Percentiles rank a stretch among this genome's conserved stretches.
Conservation (phyloP, 1,140 invertebrate genomes). For the Apocrypta bakeri region DNA sequence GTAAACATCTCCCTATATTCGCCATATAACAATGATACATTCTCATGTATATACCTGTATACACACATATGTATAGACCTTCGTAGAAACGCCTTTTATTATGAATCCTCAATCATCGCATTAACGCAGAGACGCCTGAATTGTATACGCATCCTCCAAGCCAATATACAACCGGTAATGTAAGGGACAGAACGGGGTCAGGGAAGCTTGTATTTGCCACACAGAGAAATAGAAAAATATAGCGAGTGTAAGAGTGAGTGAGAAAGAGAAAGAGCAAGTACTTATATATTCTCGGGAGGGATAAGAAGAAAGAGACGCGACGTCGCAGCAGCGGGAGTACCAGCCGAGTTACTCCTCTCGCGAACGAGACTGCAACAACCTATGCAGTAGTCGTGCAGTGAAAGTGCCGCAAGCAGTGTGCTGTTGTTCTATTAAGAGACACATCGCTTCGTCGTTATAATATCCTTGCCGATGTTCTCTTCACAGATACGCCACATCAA, state of each 20-base stretch:
- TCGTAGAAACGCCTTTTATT: too few relatives aligned
- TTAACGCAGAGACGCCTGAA: too few relatives aligned
- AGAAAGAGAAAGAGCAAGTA: not conserved
- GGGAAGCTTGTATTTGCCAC: not conserved
- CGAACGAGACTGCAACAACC: not conserved
- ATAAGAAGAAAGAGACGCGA: not conserved
- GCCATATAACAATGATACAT: too few relatives aligned
- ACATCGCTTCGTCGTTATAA: slow-evolving; percentile 52
- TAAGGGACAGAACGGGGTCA: not conserved
- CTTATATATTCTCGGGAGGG: too few relatives aligned
- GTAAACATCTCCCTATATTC: too few relatives aligned
- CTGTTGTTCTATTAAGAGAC: not conserved
- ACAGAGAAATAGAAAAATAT: not conserved
- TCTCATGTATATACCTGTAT: too few relatives aligned
- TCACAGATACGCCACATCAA: too few relatives aligned
- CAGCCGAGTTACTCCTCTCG: not conserved
- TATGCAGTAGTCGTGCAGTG: slow-evolving; percentile 3
- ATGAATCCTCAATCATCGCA: too few relatives aligned
- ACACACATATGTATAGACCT: too few relatives aligned
- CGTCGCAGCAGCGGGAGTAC: not conserved
- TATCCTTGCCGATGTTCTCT: slow-evolving; percentile 68
- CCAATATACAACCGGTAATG: too few relatives aligned
- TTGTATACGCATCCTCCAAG: too few relatives aligned
- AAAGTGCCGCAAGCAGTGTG: slow-evolving; percentile 27
- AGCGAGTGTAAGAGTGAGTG: not conserved